Evolutionary conservation across 2,888 invertebrate species (phyloP), one percentile per base, ranked within the genome.

Genomic region (Junonia oenone): DNA sequence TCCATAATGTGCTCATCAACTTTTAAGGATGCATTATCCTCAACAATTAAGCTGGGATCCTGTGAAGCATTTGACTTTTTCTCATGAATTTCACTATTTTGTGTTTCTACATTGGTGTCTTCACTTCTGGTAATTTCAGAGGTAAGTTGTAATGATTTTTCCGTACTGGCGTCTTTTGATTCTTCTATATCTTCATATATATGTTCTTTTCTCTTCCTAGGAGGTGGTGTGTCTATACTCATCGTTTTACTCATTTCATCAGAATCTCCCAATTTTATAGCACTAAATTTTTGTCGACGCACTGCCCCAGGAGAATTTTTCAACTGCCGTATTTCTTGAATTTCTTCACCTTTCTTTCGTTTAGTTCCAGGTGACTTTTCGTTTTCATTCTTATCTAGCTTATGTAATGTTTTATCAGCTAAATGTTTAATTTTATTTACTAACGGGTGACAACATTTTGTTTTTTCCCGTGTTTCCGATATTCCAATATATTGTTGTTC

Each of bases 401-500:
- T 85, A 66, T 92, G 85, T 76, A 92, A 74, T 67, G 92, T 83
- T 74, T 92, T 91, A 65, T 93, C 93, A 14, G 93, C 93, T 79
- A 93, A 87, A 63, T 91, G 92, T 75, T 92, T 93, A 17, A 93
- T 86, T 80, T 93, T 93, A 72, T 93, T 92, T 64, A 93, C 93
- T 55, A 93, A 83, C 26, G 93, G 92, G 70, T 92, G 92, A 72
- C 93, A 92, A 67, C 90, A 91, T 73, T 91, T 90, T 22, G 88
- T 87, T 76, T 91, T 91, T 64, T 87, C 88, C 27, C 90, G 77
- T 13, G 87, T 83, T 72, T 90, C 90, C 45, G 89, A 80, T 19
- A 86, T 75, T 40, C 83, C 83, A 55, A 87, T 81, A 51, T 82
- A 84, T 61, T 81, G 78, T 65, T 77, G 80, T 64, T 86, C 87